Evolutionary conservation across 2,113 vertebrate genomes (phyloP).

Genomic region (Hippotragus niger): DNA sequence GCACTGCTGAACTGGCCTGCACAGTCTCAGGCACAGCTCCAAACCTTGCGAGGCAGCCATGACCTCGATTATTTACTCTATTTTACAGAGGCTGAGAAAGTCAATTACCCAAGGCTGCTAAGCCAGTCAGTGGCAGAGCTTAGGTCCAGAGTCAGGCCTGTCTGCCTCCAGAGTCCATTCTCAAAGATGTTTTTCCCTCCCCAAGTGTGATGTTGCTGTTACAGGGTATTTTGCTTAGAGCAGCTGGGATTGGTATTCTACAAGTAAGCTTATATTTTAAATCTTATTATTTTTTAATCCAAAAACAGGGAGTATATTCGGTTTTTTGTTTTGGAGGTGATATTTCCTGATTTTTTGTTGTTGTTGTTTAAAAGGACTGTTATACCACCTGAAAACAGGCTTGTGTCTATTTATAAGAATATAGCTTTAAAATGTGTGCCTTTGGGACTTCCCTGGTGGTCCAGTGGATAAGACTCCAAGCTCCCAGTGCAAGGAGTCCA

Average conservation of each 20-base stretch:
- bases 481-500: no score
- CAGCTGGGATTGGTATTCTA: neutral
- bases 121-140: neutral
- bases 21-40: neutral
- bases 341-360: neutral
- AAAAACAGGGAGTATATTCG: neutral
- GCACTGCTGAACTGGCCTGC: neutral
- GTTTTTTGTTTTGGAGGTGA: neutral
- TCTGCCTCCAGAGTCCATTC: neutral
- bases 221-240: neutral
- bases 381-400: neutral
- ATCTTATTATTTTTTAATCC: neutral
- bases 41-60: neutral
- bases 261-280: neutral
- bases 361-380: neutral
- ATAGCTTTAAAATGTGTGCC: neutral
- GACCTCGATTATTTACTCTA: neutral
- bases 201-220: neutral
- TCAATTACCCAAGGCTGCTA: neutral
- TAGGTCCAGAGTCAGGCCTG: neutral
- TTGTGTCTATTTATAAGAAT: neutral
- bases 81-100: neutral
- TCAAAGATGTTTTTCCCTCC: neutral
- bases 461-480: no score
- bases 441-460: neutral